Base-by-base conservation (phyloP, 2,888 invertebrate species). In the Ophioninae sp. region DNA sequence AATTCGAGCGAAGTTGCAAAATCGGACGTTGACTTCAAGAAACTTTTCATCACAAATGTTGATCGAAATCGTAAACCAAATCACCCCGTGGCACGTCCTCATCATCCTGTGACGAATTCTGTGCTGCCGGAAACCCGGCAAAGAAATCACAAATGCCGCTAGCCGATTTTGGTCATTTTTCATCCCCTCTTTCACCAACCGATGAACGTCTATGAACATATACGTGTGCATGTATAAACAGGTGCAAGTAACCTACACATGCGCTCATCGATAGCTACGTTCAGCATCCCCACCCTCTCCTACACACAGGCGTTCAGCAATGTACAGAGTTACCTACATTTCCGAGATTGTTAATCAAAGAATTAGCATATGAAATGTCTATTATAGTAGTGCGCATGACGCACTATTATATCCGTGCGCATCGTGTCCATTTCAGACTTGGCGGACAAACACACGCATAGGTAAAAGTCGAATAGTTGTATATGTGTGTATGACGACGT, bases 331-430 rank as follows among this genome's bases (percentile, higher is more conserved):
- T 72, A 57, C 68, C 59, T 78, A 41, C 57, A 79, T 70, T 85
- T 83, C 87, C 80, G 86, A 88, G 88, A 89, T 90, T 90, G 91
- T 91, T 91, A 90, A 91, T 91, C 90, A 90, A 87, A 87, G 89
- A 91, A 91, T 91, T 91, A 91, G 88, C 91, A 91, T 91, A 89
- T 89, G 89, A 89, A 90, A 90, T 89, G 88, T 87, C 89, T 90
- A 90, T 89, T 90, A 89, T 89, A 81, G 78, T 79, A 83, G 81
- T 76, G 67, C 64, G 69, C 82, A 82, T 70, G 73, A 77, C 61
- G 69, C 64, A 44, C 50, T 50, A 17, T 6, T 50, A 50, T 50
- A 50, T 17, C 13, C 13, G 50, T 50, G 50, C 17, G 13, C 50
- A 50, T 50, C 68, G 59, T 68, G 68, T 68, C 62, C 76, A 72